Evolutionary conservation across 2,113 vertebrate species (phyloP).

Genomic region (Bagarius yarrelli): DNA sequence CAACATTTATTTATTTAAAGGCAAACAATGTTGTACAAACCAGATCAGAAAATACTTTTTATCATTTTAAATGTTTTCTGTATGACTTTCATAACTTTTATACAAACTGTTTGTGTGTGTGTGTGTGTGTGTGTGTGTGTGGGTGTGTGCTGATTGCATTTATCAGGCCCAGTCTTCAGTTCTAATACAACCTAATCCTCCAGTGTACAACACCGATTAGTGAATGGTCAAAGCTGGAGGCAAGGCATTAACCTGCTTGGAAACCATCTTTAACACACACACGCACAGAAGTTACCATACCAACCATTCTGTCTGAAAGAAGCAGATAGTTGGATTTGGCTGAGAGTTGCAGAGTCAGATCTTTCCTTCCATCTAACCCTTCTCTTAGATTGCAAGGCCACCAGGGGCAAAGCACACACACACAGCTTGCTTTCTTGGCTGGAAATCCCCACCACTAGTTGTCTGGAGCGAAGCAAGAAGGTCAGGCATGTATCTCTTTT

Average conservation of each 20-base stretch:
- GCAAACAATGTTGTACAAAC: not conserved
- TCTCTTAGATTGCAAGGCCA: slow-evolving; percentile 62
- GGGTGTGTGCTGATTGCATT: slow-evolving; percentile 53
- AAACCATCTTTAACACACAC: slow-evolving; percentile 65
- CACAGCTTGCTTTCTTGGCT: slow-evolving; percentile 41
- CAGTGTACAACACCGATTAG: slow-evolving; percentile 66
- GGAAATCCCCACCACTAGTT: slow-evolving; percentile 55
- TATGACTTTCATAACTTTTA: too few species aligned
- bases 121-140: not conserved
- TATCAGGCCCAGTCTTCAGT: slow-evolving; percentile 56
- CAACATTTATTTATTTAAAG: not conserved
- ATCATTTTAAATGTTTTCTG: not conserved
- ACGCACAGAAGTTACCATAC: slow-evolving; percentile 71
- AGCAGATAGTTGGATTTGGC: slow-evolving; percentile 78
- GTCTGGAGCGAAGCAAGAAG: slow-evolving; percentile 79
- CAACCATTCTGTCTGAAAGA: slow-evolving; percentile 70
- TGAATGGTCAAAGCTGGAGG: slow-evolving; percentile 71
- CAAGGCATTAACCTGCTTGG: slow-evolving; percentile 59
- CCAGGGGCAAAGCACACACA: slow-evolving; percentile 56
- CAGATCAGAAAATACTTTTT: not conserved
- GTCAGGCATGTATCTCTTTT: slow-evolving; percentile 75
- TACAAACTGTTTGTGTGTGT: too few species aligned
- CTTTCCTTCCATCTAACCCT: slow-evolving; percentile 56
- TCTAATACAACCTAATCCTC: slow-evolving; percentile 64
- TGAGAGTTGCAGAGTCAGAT: slow-evolving; percentile 68